A percentile compares a stretch with the other conserved stretches of the same genome.
Conservation (phyloP, 2,797 vertebrate genomes). For the Darevskia nairensis region DNA sequence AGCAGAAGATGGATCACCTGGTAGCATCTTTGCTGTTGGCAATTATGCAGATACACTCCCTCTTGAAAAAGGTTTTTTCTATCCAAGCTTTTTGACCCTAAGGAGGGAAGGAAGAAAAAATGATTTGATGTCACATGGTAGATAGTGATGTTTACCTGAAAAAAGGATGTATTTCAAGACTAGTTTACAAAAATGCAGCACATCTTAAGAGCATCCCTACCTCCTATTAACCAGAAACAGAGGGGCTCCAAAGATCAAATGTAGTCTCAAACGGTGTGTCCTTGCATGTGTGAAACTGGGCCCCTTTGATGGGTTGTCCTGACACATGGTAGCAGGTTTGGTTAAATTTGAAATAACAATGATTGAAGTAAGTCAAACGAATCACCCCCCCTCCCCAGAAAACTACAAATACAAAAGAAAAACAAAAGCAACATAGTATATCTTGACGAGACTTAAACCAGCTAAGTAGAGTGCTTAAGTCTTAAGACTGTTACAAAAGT, state of each 20-base stretch:
- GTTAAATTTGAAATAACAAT: too few species aligned
- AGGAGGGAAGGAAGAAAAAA: slow-evolving; percentile 50
- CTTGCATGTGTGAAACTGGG: too few species aligned
- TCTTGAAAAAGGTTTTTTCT: slow-evolving; percentile 93
- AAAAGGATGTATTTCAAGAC: background rate
- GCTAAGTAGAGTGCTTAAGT: too few species aligned
- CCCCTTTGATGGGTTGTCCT: background rate
- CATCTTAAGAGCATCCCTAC: background rate
- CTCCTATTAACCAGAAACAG: background rate
- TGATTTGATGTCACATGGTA: background rate
- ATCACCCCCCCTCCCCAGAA: too few species aligned
- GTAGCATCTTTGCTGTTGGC: slow-evolving; percentile 89
- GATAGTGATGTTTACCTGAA: background rate
- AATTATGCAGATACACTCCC: slow-evolving; percentile 92
- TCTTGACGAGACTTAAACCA: too few species aligned
- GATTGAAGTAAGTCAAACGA: too few species aligned
- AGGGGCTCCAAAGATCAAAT: background rate
- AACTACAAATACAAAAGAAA: too few species aligned
- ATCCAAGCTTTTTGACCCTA: slow-evolving; percentile 95
- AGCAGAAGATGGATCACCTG: slow-evolving; percentile 77
- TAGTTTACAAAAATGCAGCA: background rate
- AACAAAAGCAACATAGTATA: too few species aligned
- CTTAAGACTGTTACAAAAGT: too few species aligned
- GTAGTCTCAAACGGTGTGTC: background rate
- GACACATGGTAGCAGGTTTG: background rate